Conservation (phyloP, 2,113 vertebrate species). For the Pavo muticus region DNA sequence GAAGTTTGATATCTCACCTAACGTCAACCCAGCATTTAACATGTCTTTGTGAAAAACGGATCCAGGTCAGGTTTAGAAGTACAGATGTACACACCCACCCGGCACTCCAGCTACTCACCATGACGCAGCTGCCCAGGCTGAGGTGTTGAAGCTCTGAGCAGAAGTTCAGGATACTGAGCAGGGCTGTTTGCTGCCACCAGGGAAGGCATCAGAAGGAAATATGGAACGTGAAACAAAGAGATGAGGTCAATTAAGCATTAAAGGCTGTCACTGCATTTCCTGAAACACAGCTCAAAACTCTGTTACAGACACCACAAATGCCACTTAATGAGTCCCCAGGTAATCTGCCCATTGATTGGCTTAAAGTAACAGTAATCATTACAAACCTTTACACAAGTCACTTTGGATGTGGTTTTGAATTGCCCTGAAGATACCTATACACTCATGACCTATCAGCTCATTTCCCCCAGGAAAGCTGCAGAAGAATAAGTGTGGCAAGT, state of each 20-base stretch:
- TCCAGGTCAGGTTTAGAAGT: neutral
- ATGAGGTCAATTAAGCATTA: conserved; percentile 87
- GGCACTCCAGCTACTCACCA: conserved; percentile 83
- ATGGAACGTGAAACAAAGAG: conserved; percentile 78
- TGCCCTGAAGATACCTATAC: conserved; percentile 64
- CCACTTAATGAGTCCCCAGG: conserved; percentile 85
- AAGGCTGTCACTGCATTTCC: conserved; percentile 80
- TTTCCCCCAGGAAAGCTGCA: conserved; percentile 69
- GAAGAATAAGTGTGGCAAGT: conserved; percentile 64
- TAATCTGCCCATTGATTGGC: conserved; percentile 77
- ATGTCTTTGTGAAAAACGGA: neutral
- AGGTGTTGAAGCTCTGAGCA: conserved; percentile 94
- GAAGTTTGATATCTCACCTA: neutral
- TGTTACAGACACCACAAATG: conserved; percentile 77
- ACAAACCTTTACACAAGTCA: conserved; percentile 74
- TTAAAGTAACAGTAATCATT: conserved; percentile 80
- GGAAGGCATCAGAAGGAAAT: conserved; percentile 76
- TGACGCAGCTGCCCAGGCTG: conserved; percentile 95
- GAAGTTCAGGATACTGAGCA: conserved; percentile 97
- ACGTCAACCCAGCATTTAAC: neutral
- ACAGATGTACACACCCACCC: fast-evolving
- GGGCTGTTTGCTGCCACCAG: conserved; percentile 91
- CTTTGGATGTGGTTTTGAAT: conserved; percentile 66
- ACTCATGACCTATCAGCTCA: conserved; percentile 61
- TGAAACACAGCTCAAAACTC: conserved; percentile 78